Percentiles rank a stretch among this genome's conserved stretches.
Conservation (phyloP, 30 jellyfish, hydroid and myxozoan species). For the Catostylus mosaicus region DNA sequence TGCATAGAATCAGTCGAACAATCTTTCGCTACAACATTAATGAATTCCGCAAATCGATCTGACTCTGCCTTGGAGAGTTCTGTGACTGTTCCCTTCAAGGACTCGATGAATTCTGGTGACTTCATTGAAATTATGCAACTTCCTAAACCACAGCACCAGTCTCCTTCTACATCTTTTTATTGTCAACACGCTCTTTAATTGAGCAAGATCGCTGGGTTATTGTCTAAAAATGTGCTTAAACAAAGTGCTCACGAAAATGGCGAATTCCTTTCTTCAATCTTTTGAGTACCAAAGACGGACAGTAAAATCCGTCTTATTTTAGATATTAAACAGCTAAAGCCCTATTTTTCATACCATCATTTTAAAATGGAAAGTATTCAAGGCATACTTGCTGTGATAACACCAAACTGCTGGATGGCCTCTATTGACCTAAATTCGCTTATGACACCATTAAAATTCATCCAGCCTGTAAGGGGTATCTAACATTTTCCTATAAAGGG, state of each 20-base stretch:
- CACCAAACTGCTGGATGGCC: conserved; percentile 62
- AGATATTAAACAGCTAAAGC: conserved; percentile 29
- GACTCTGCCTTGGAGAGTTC: too few species aligned
- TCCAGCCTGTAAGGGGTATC: conserved; percentile 20
- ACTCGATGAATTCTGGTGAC: too few species aligned
- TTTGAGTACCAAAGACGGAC: conserved; percentile 51
- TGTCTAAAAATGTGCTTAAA: conserved; percentile 12
- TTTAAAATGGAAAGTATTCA: conserved; percentile 63
- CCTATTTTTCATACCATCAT: conserved; percentile 34
- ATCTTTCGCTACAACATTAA: too few species aligned
- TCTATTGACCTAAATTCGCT: conserved; percentile 63
- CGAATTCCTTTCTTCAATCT: conserved; percentile 55
- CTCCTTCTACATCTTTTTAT: too few species aligned
- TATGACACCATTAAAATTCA: conserved; percentile 50
- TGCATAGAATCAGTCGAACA: too few species aligned
- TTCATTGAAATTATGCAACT: too few species aligned
- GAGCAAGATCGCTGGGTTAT: too few species aligned
- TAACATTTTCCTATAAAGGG: conserved; percentile 21
- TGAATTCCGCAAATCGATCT: too few species aligned
- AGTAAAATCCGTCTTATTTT: conserved; percentile 24
- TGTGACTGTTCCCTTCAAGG: too few species aligned
- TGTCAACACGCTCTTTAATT: too few species aligned
- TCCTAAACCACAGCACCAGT: too few species aligned
- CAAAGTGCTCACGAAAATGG: conserved; percentile 10
- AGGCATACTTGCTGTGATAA: conserved; percentile 2